These are phyloP conservation scores for Ceraclea dissimilis DNA, from an alignment of 2,888 invertebrate genomes.

Conservation along the genomic window DNA sequence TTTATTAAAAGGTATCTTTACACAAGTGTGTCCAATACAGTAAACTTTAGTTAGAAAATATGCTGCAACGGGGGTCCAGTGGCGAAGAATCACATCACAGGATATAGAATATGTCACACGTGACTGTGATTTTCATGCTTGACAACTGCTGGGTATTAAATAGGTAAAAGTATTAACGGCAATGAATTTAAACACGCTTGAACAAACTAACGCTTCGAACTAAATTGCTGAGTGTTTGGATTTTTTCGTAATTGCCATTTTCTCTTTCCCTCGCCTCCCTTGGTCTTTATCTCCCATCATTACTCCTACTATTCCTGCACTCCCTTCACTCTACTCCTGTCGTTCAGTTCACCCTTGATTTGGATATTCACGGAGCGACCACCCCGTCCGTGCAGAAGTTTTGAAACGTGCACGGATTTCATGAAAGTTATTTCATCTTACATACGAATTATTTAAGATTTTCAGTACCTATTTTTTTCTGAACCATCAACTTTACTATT, in stretches of 20 bases:
- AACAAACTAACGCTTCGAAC: slow-evolving; percentile 7
- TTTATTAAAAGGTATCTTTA: no score
- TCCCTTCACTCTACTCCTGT: not conserved
- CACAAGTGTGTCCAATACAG: no score
- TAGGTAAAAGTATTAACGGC: not conserved
- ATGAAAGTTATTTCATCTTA: no score
- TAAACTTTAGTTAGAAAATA: no score
- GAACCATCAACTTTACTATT: no score
- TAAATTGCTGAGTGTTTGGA: slow-evolving; percentile 6
- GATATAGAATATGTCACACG: no score
- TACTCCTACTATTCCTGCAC: not conserved
- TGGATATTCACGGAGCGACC: not conserved
- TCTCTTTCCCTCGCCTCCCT: not conserved
- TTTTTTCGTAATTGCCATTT: slow-evolving; percentile 10
- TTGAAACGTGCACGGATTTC: not conserved
- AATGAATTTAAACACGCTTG: slow-evolving; percentile 10
- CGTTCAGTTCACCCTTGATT: not conserved
- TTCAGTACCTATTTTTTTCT: no score
- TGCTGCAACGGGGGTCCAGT: no score
- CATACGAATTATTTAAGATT: no score
- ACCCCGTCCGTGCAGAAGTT: not conserved
- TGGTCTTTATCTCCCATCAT: not conserved
- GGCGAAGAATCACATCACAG: no score
- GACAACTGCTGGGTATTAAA: no score
- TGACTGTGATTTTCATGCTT: no score